These are phyloP conservation scores for Dendrocopos noguchii DNA, from an alignment of 2,113 vertebrate genomes.

Conservation along the genomic window DNA sequence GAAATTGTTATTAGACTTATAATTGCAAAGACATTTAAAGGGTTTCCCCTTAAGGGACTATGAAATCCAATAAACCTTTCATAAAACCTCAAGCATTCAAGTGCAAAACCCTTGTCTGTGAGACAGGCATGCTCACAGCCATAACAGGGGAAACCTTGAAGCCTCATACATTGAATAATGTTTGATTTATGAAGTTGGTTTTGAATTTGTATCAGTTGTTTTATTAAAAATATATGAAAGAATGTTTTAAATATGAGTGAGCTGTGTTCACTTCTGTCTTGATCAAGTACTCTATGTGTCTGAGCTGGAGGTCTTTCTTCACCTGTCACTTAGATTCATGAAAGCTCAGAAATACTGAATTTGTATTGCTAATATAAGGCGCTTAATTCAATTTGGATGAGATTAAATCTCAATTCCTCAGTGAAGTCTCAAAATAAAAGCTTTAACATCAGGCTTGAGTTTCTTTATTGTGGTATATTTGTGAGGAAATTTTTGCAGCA, in stretches of 20 bases:
- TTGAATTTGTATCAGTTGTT: conserved; percentile 88
- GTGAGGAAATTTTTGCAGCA: neutral
- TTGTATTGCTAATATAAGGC: conserved; percentile 55
- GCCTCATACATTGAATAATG: conserved; percentile 79
- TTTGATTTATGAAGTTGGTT: conserved; percentile 91
- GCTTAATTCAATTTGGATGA: conserved; percentile 50
- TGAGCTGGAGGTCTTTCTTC: conserved; percentile 41
- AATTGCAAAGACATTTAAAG: conserved; percentile 99
- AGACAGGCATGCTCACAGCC: conserved; percentile 70
- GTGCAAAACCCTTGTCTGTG: conserved; percentile 71
- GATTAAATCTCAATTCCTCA: conserved; percentile 67
- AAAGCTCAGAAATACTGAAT: neutral
- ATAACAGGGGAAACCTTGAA: conserved; percentile 79
- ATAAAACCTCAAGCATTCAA: conserved; percentile 83
- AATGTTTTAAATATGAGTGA: conserved; percentile 83
- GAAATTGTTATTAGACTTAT: conserved; percentile 97
- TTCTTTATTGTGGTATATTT: conserved; percentile 36
- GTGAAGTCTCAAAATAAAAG: conserved; percentile 46
- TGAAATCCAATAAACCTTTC: conserved; percentile 99
- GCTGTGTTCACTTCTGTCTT: conserved; percentile 64
- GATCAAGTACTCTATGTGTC: conserved; percentile 29
- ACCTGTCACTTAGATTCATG: conserved; percentile 42
- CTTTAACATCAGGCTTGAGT: neutral
- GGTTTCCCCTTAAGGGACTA: conserved; percentile 95
- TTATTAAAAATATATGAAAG: conserved; percentile 91